Base-by-base conservation (phyloP, 1,140 invertebrate genomes). In the Limonius californicus region DNA sequence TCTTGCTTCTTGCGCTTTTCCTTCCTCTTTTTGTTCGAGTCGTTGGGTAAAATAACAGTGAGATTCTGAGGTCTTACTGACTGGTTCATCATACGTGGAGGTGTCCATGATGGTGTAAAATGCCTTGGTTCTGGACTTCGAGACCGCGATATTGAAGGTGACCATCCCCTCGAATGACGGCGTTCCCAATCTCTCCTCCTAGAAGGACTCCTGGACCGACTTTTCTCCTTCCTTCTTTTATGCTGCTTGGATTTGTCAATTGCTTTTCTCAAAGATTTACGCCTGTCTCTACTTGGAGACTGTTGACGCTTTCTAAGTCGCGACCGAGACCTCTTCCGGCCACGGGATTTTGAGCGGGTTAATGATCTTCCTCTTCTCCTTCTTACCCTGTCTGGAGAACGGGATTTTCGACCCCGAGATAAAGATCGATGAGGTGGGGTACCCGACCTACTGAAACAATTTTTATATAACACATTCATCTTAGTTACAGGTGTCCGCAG, bases 1-100 rank as follows among this genome's bases (percentile, higher is more conserved):
- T 77, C 74, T 1, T 65, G 66, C 57, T 68, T 78, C 58, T 71
- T 74, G 56, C 67, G 76, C 35, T 80, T 79, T 9, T 82, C 82
- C 63, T 78, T 84, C 30, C 27, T 23, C 71, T 82, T 87, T 70
- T 80, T 82, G 63, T 75, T 80, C 16, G 76, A 78, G 55, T 83
- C 81, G 54, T 84, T 84, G 0, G 80, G 82, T 1, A 85, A 62
- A 45, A 82, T 83, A 0, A 82, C 82, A 0, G 80, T 84, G 68
- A 80, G 58, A 71, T 76, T 75, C 70, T 75, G 66, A 63, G 80
- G 65, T 55, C 77, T 59, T 1, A 79, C 64, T 58, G 57, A 43
- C 59, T 64, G 64, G 20, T 73, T 65, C n/a, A 69, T 63, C 27
- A 70, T 57, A 63, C 72, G 75, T 20, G 80, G 80, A 8, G 83